A percentile compares a stretch with the other conserved stretches of the same genome.
phyloP scores from a whole-genome alignment of 1,140 invertebrate species.

The Tyrophagus putrescentiae region DNA sequence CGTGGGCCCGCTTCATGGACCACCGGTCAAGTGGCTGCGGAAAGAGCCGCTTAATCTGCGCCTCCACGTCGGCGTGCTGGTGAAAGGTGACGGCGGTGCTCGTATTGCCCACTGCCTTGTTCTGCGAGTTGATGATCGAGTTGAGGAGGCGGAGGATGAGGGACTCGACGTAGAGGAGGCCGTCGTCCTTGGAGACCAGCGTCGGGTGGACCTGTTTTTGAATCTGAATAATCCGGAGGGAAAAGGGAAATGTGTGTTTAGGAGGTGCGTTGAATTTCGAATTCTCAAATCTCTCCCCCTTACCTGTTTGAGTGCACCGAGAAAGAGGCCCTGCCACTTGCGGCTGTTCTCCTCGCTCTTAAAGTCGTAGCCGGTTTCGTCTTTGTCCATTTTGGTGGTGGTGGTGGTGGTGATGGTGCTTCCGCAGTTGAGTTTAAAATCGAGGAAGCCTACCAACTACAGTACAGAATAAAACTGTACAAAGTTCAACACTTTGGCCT shows the following conservation, averaged over 20 bases:
- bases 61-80: constrained; percentile 60
- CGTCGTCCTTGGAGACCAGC: constrained; percentile 69
- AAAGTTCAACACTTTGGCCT: too few relatives aligned
- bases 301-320: background rate
- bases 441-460: too few relatives aligned
- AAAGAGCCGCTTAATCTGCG: constrained; percentile 74
- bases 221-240: constrained; percentile 7
- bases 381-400: constrained; percentile 1
- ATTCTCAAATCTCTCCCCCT: background rate
- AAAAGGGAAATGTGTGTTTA: background rate
- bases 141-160: constrained; percentile 71
- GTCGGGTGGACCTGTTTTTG: constrained; percentile 46
- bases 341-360: background rate
- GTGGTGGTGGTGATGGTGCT: constrained; percentile 15
- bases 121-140: constrained; percentile 42
- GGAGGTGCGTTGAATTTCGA: background rate
- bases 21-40: constrained; percentile 82
- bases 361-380: background rate
- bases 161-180: constrained; percentile 77
- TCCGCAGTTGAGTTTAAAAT: too few relatives aligned
- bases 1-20: constrained; percentile 72
- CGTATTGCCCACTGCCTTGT: background rate
- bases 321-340: constrained; percentile 11
- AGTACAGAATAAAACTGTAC: too few relatives aligned
- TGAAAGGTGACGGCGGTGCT: constrained; percentile 56